Evolutionary conservation across 2,113 vertebrate genomes (phyloP), one percentile per base, ranked within the genome.

Genomic region (Salminus brasiliensis): DNA sequence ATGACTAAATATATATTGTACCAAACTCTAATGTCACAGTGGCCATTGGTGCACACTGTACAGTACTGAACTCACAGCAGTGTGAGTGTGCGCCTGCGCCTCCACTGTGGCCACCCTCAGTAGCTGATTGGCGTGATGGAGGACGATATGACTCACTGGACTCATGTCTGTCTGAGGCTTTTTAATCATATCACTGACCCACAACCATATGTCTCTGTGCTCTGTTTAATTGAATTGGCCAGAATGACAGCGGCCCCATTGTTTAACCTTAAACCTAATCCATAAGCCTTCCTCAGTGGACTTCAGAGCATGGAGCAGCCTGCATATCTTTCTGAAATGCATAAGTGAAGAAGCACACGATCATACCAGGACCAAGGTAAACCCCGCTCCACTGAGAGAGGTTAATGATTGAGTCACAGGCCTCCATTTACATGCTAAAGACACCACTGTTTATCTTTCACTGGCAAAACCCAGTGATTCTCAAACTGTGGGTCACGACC

Each of bases 181-280:
- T 88, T 87, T 93, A 93, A 93, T 91, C 89, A 89, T 86, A 92
- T 92, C 86, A 87, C 80, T 81, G 72, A 81, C 85, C 81, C 78
- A 60, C 45, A 87, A 86, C 88, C 88, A 80, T 91, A 85, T 87
- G 88, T 89, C 89, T 92, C 85, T 85, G 83, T 89, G 88, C 89
- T 92, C 89, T 82, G 80, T 88, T 83, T 90, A 90, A 93, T 90
- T 88, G 83, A 90, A 91, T 91, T 90, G 85, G 68, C 73, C 39
- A 78, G 88, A 87, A 83, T 85, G 83, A 87, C 85, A 89, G 90
- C 84, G 79, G 85, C 81, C 81, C 82, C 81, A 77, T 81, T 80
- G 67, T 84, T 81, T 84, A 78, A 80, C 71, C 68, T 76, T 74
- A 62, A 68, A 70, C 39, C 21, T 65, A 30, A 60, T 67, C 66